Evolutionary conservation across 2,888 invertebrate genomes (phyloP), one percentile per base, ranked within the genome.

Genomic region (Aricia artaxerxes): DNA sequence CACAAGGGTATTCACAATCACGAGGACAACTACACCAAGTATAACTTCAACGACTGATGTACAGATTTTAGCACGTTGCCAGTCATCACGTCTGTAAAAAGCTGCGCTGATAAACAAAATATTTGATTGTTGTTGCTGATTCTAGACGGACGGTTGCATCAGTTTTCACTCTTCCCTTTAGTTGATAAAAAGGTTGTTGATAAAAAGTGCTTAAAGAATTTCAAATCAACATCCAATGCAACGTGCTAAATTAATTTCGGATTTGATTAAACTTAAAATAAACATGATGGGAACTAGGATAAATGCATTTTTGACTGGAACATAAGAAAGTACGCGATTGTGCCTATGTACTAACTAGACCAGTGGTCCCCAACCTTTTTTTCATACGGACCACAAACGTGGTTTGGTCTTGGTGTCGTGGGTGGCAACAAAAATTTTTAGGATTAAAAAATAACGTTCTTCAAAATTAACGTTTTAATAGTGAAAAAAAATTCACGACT

Each of bases 1-100:
- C 93, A 93, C 78, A 94, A 93, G 73, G 94, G 94, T 0, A 91
- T 88, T 73, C 94, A 94, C 80, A 94, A 94, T 75, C 94, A 94
- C 73, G 90, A 87, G 1, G 94, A 94, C 79, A 94, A 94, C 78
- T 94, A 94, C 64, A 94, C 94, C 0, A 94, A 94, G 81, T 94
- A 92, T 82, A 94, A 94, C 83, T 94, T 94, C 80, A 93, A 93
- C 78, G 93, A 93, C 85, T 94, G 90, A 91, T 91, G 84, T 83
- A 81, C 82, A 78, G 79, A 78, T 40, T 61, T 75, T 72, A 79
- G 80, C 76, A 80, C 77, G 75, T 83, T 83, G 81, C 87, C 84
- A 77, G 82, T 87, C 72, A 88, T 88, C 57, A 86, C 85, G 44
- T 86, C 87, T 64, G 85, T 87, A 79, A 82, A 83, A 79, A 85